phyloP scores from a whole-genome alignment of 92 coral and sea anemone genomes.

The Heliopora coerulea region DNA sequence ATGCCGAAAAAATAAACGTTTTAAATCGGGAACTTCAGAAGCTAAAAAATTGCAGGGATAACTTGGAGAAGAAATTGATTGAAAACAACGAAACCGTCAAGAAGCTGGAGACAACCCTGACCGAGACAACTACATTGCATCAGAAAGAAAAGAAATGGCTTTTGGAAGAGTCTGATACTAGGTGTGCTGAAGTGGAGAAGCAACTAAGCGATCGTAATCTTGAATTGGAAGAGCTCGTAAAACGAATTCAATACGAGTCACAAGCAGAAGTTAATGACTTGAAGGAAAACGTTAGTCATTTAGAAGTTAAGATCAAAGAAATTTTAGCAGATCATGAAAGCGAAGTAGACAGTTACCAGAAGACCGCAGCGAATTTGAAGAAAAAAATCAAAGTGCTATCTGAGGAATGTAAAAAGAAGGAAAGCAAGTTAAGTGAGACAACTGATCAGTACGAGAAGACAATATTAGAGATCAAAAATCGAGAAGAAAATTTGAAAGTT shows the following conservation, averaged over 20 bases:
- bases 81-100: conserved; percentile 3
- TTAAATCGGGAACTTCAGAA: conserved; percentile 57
- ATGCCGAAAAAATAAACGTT: conserved; percentile 43
- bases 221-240: conserved; percentile 60
- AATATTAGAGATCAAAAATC: conserved; percentile 61
- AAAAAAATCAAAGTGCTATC: conserved; percentile 66
- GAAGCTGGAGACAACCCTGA: neutral
- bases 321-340: conserved; percentile 58
- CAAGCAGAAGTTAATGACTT: conserved; percentile 57
- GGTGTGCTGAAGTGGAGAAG: conserved; percentile 57
- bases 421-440: conserved; percentile 51
- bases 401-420: conserved; percentile 73
- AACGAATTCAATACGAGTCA: conserved; percentile 59
- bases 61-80: conserved; percentile 48
- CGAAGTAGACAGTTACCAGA: conserved; percentile 48
- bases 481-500: conserved; percentile 70
- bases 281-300: conserved; percentile 39
- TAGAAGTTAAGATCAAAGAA: conserved; percentile 57
- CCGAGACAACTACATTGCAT: neutral
- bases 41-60: conserved; percentile 47
- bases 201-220: conserved; percentile 60
- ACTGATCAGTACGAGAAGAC: conserved; percentile 60
- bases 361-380: conserved; percentile 38
- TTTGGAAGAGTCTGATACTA: conserved; percentile 24
- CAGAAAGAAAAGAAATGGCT: conserved; percentile 1